phyloP scores from a whole-genome alignment of 2,113 vertebrate genomes.

The Montifringilla adamsi region DNA sequence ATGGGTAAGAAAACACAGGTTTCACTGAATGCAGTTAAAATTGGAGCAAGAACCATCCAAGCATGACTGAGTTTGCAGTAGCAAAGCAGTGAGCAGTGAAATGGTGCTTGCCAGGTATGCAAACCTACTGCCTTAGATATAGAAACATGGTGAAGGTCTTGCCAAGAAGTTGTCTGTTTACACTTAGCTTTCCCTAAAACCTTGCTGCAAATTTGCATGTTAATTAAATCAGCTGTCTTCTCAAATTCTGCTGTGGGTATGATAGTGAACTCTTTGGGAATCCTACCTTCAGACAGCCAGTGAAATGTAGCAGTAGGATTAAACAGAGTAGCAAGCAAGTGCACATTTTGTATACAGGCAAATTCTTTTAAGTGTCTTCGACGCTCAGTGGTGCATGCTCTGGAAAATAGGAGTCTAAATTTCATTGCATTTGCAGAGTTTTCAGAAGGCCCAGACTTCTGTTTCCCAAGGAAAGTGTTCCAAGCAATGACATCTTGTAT shows the following conservation, averaged over 20 bases:
- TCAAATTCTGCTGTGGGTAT: not conserved
- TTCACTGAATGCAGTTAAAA: not conserved
- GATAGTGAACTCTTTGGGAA: not conserved
- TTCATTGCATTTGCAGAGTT: not conserved
- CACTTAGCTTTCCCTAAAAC: not conserved
- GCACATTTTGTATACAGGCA: not conserved
- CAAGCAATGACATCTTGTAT: not conserved
- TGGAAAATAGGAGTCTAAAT: not conserved
- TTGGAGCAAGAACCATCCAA: not conserved
- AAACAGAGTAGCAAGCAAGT: not conserved
- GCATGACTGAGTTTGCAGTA: not conserved
- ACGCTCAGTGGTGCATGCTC: not conserved
- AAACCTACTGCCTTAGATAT: not conserved
- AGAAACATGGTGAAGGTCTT: not conserved
- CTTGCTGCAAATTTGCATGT: not conserved
- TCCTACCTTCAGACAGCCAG: not conserved
- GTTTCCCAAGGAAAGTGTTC: not conserved
- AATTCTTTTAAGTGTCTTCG: fast-evolving
- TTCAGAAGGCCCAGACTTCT: not conserved
- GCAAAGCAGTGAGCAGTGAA: not conserved
- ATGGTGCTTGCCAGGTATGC: not conserved
- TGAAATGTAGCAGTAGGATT: not conserved
- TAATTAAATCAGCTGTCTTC: not conserved
- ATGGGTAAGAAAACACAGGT: constrained; percentile 80
- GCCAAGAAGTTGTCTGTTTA: not conserved